These are phyloP conservation scores for Plagiodera versicolora DNA, from an alignment of 2,888 invertebrate genomes.

Conservation along the genomic window DNA sequence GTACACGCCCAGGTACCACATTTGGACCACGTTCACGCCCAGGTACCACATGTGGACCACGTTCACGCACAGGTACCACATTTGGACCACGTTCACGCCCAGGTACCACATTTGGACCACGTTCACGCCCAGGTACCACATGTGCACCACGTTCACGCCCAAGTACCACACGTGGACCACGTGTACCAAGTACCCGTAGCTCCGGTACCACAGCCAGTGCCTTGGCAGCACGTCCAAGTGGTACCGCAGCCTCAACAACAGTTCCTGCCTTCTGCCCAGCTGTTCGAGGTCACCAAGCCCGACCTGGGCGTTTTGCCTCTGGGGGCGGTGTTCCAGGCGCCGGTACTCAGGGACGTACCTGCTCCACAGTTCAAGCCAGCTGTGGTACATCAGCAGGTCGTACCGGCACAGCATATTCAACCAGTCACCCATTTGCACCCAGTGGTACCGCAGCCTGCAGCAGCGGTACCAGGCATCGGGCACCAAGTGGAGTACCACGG, in stretches of 20 bases:
- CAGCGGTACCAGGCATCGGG: conserved; percentile 5
- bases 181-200: conserved; percentile 13
- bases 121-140: conserved; percentile 24
- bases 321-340: conserved; percentile 41
- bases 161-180: conserved; percentile 25
- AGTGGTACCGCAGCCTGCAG: conserved; percentile 9
- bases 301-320: conserved; percentile 45
- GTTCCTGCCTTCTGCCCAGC: conserved; percentile 31
- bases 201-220: conserved; percentile 9
- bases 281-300: conserved; percentile 45
- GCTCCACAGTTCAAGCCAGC: conserved; percentile 28
- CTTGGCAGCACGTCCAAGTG: conserved; percentile 10
- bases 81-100: too few relatives aligned
- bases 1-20: conserved; percentile 30
- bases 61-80: conserved; percentile 2
- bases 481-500: conserved; percentile 35
- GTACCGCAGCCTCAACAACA: conserved; percentile 21
- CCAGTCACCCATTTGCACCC: conserved; percentile 13
- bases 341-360: conserved; percentile 35
- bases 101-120: too few relatives aligned
- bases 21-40: conserved; percentile 33
- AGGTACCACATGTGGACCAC: conserved; percentile 21
- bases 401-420: conserved; percentile 15
- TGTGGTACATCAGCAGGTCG: conserved; percentile 10
- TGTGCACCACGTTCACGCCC: conserved; percentile 34